Evolutionary conservation across 2,113 vertebrate genomes (phyloP), one percentile per base, ranked within the genome.

Genomic region (Elephantulus edwardii): DNA sequence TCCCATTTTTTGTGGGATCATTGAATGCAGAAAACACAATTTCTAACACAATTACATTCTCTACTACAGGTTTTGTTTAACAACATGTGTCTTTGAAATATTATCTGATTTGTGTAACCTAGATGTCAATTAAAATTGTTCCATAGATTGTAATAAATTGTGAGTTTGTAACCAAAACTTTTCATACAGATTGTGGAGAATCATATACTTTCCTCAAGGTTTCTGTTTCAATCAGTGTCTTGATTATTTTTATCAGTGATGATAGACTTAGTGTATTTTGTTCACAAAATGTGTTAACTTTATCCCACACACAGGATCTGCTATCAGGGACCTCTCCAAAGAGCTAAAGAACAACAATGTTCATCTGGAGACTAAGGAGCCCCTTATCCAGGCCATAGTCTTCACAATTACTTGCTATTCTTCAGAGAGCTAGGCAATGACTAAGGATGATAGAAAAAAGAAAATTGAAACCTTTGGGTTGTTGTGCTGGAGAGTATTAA

Each of bases 131-230:
- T 89, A 52, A 71, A 83, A 88, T 1, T 8, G 52, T 5, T 81
- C 52, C n/a, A 48, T 87, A 35, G 35, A 52, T 54, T n/a, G n/a
- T 81, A 78, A 66, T 72, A 19, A 77, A 85, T 66, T 78, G 33
- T 91, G 38, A n/a, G n/a, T n/a, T n/a, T n/a, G n/a, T n/a, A n/a
- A n/a, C 83, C 72, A 90, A 64, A 87, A 26, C n/a, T 83, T 22
- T 85, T 66, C 35, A 14, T 64, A 28, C 38, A 50, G 8, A 56
- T 79, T 70, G 35, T 46, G 5, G 24, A 64, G 33, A 87, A 76
- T 83, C 12, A 75, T 78, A 38, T 50, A 3, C 62, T 83, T 86
- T 71, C 13, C 28, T 91, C 48, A 38, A 82, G 68, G 10, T 86
- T 56, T 78, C 56, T 79, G 40, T 92, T 77, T 46, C 81, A n/a